Evolutionary conservation across 2,888 invertebrate genomes (phyloP), one percentile per base, ranked within the genome.

Genomic region (Coenonympha glycerion): DNA sequence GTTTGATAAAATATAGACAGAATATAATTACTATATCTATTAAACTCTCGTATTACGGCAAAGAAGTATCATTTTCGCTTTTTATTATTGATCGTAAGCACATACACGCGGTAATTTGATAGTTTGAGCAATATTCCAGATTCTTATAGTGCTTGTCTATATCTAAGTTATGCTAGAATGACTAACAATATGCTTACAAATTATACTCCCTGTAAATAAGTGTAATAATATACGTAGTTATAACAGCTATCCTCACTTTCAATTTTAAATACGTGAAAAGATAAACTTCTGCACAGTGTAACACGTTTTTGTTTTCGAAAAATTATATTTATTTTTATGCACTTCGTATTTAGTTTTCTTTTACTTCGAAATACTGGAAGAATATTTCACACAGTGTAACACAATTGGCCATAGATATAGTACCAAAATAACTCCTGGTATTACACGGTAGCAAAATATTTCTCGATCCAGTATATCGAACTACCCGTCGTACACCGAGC

Each of bases 401-500:
- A 53, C 37, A 33, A 53, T 54, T 54, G 54, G 54, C 54, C 19
- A 45, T 51, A 51, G 54, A 45, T 36, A 33, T 54, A 54, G 54
- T 37, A 46, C 46, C 26, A 37, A 33, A 39, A 44, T 54, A 34
- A 40, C 47, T 41, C 46, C 52, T 55, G 55, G 55, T 56, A 56
- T 53, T 56, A 56, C 55, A 56, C 60, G 51, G 56, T 56, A 55
- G 58, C 57, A 58, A 60, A 57, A 57, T 59, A 60, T 60, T 62
- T 62, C 59, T 59, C 60, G 62, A 60, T 86, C 61, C 87, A 92
- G 92, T 88, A 92, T 92, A 89, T 92, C 92, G 64, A 92, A 92
- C 81, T 92, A 92, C 82, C 91, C 91, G 67, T 93, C 92, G 79
- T 93, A 92, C 89, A 93, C 91, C 89, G 93, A 93, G 71, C 91